phyloP scores from a whole-genome alignment of 2,888 invertebrate genomes.

The Boloria selene region DNA sequence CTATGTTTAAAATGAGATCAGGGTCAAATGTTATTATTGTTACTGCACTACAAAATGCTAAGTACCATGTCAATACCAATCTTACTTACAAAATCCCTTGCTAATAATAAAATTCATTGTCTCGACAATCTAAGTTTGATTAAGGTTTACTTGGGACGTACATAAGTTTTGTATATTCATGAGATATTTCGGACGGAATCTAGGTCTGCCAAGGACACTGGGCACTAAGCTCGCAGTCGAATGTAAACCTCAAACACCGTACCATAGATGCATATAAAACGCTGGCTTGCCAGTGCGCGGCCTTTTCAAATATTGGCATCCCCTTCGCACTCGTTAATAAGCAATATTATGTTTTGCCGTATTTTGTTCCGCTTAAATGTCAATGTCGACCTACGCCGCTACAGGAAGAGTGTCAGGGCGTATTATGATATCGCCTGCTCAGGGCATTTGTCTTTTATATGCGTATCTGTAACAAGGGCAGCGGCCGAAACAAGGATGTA shows the following conservation, averaged over 20 bases:
- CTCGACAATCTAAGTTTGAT: not conserved
- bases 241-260: constrained; percentile 54
- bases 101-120: constrained; percentile 3
- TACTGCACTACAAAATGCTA: constrained; percentile 59
- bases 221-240: constrained; percentile 48
- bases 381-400: constrained; percentile 65
- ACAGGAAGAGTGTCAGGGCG: constrained; percentile 69
- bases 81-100: constrained; percentile 7
- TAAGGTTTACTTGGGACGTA: constrained; percentile 41
- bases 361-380: constrained; percentile 62
- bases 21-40: constrained; percentile 67
- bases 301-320: constrained; percentile 49
- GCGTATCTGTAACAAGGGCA: constrained; percentile 63
- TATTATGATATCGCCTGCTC: constrained; percentile 49
- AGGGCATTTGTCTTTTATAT: constrained; percentile 44
- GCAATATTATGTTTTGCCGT: constrained; percentile 43
- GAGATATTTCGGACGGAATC: constrained; percentile 33
- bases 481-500: constrained; percentile 40
- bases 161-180: not conserved
- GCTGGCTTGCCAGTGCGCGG: constrained; percentile 50
- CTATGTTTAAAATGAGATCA: constrained; percentile 60
- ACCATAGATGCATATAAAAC: constrained; percentile 47
- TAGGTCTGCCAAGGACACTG: constrained; percentile 63
- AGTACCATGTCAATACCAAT: constrained; percentile 61
- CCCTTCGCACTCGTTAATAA: constrained; percentile 51